Evolutionary conservation across 2,888 invertebrate species (phyloP), one percentile per base, ranked within the genome.

Genomic region (Meiosimyza decipiens): DNA sequence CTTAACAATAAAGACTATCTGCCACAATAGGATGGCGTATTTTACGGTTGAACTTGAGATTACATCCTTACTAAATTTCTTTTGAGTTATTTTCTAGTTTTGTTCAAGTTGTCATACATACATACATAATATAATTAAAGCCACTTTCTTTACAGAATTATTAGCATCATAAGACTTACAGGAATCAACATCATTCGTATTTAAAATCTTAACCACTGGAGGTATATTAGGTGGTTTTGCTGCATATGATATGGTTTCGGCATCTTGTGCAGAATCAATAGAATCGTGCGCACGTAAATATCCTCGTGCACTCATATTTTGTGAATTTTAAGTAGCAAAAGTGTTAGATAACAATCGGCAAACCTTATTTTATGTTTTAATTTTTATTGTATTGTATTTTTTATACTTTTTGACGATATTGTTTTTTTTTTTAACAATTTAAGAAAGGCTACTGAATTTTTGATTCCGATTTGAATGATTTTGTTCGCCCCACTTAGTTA

Each of bases 291-390:
- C 72, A 63, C 72, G 76, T 63, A 79, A 75, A 73, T 78, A 77
- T 71, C 81, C 81, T 22, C 81, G 81, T 55, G 79, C 74, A 75
- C 81, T 80, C 81, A 81, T 28, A 28, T 28, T 28, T 81, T 66
- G 16, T 66, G 40, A 6, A 49, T 65, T 2, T 49, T 16, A 40
- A 40, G 40, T 40, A 1, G 40, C 40, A 40, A 9, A 40, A 40
- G 40, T 40, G 40, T 40, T 62, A 33, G 12, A 40, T 40, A 40
- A 40, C n/a, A 59, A 52, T 33, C 68, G 50, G 57, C 15, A 7
- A 50, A 28, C 33, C 40, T 22, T 51, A 57, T 63, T 4, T 6
- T 54, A 57, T 16, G 49, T 9, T 12, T 65, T 57, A 13, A 57
- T 63, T 22, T 50, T 64, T 62, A 16, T 59, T 28, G 15, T 49